These are phyloP conservation scores for Cremastinae sp. DNA, from an alignment of 2,888 invertebrate genomes.

Conservation along the genomic window DNA sequence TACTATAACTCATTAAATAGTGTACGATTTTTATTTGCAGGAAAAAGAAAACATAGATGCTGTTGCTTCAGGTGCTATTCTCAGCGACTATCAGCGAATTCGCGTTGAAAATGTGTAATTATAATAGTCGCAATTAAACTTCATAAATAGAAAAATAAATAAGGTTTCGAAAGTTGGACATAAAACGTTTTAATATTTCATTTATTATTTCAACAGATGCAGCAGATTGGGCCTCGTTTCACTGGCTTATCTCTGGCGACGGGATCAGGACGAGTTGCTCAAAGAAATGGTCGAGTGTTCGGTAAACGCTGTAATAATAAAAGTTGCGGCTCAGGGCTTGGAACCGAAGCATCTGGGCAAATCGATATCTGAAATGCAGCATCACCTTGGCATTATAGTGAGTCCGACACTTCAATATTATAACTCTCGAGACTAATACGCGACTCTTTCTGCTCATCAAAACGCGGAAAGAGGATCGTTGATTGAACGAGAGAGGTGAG, in stretches of 20 bases:
- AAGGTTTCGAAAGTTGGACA: neutral
- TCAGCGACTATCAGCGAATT: conserved; percentile 98
- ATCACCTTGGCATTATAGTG: conserved; percentile 92
- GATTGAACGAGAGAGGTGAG: conserved; percentile 2
- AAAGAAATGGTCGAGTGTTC: conserved; percentile 98
- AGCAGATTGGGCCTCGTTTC: conserved; percentile 92
- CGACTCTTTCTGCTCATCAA: conserved; percentile 19
- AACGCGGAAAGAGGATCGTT: neutral
- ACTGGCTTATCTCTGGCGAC: conserved; percentile 96
- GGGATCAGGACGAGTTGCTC: conserved; percentile 95
- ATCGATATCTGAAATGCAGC: conserved; percentile 91
- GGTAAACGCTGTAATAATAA: conserved; percentile 96
- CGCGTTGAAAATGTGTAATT: conserved; percentile 98
- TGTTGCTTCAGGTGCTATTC: conserved; percentile 98
- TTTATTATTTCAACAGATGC: conserved; percentile 85
- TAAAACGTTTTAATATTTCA: conserved; percentile 14
- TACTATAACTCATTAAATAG: no score
- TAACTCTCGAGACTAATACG: conserved; percentile 38
- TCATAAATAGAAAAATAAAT: conserved; percentile 45
- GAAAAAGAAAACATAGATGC: conserved; percentile 90
- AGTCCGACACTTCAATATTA: conserved; percentile 64
- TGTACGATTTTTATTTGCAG: conserved; percentile 79
- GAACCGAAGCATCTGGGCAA: conserved; percentile 94
- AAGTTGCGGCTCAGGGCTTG: conserved; percentile 97
- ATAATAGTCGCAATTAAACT: conserved; percentile 53